These are phyloP conservation scores for Cyprinodon diabolis DNA, from an alignment of 2,797 vertebrate species.

Conservation along the genomic window DNA sequence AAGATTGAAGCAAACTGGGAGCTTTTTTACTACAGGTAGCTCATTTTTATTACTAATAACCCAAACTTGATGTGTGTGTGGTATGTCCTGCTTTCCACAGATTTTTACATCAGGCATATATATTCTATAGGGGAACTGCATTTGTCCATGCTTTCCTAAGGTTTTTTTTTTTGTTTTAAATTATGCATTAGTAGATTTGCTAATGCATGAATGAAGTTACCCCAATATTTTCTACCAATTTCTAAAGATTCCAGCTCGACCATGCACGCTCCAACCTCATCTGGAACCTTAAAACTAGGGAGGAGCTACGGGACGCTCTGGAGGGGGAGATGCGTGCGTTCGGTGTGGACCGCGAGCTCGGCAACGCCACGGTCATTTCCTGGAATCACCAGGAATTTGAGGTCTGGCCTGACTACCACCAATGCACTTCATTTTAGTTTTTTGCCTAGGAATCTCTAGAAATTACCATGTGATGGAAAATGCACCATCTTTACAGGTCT, in stretches of 20 bases:
- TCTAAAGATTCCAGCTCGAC: conserved; percentile 91
- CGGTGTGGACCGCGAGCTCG: conserved; percentile 94
- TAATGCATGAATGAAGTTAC: neutral
- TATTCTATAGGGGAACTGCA: neutral
- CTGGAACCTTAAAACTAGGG: conserved; percentile 98
- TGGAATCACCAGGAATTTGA: conserved; percentile 99
- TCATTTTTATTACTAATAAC: rapidly evolving
- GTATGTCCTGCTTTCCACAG: neutral
- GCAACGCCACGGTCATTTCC: conserved; percentile 91
- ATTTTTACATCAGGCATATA: neutral
- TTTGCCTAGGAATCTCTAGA: neutral
- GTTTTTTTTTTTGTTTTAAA: neutral
- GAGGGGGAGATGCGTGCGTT: conserved; percentile 98
- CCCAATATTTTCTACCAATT: neutral
- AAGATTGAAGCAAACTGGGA: conserved; percentile 99
- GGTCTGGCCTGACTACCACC: conserved; percentile 41
- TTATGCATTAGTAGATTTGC: neutral
- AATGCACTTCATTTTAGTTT: neutral
- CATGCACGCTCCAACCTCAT: conserved; percentile 96
- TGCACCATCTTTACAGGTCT: neutral
- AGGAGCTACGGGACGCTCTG: conserved; percentile 95
- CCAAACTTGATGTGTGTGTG: neutral
- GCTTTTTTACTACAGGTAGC: conserved; percentile 97
- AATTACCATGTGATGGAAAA: neutral
- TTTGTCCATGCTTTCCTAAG: neutral